phyloP scores from a whole-genome alignment of 2,888 invertebrate genomes.

The Ethmia dodecea region DNA sequence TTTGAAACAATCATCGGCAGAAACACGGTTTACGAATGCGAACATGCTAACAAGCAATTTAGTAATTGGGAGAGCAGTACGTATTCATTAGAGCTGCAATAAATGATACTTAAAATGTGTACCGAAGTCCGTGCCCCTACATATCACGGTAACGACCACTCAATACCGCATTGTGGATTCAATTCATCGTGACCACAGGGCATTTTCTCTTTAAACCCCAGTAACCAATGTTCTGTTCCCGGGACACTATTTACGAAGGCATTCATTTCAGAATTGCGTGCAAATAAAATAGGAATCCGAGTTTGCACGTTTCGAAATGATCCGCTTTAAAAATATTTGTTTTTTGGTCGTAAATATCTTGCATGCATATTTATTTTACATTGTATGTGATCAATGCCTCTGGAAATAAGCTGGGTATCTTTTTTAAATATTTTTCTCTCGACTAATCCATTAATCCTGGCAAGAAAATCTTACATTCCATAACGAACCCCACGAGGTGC shows the following conservation, averaged over 20 bases:
- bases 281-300: slow-evolving; percentile 25
- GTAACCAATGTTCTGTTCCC: slow-evolving; percentile 26
- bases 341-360: not conserved
- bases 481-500: no score
- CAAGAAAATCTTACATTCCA: not conserved
- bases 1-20: no score
- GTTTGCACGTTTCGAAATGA: slow-evolving; percentile 5
- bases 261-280: slow-evolving; percentile 42
- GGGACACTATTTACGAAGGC: slow-evolving; percentile 38
- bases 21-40: no score
- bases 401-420: no score
- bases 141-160: slow-evolving; percentile 58
- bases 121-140: slow-evolving; percentile 35
- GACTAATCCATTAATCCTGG: not conserved
- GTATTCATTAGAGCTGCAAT: slow-evolving; percentile 23
- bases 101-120: slow-evolving; percentile 32
- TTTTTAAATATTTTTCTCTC: not conserved
- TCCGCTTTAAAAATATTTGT: slow-evolving; percentile 2
- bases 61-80: slow-evolving; percentile 3
- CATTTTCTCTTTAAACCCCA: slow-evolving; percentile 42
- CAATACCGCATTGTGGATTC: slow-evolving; percentile 54
- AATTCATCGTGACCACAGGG: slow-evolving; percentile 62
- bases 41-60: no score
- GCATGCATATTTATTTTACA: not conserved
- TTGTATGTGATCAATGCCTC: no score